Evolutionary conservation across 2,888 invertebrate species (phyloP).

Genomic region (Melikaiella ostensackeni): DNA sequence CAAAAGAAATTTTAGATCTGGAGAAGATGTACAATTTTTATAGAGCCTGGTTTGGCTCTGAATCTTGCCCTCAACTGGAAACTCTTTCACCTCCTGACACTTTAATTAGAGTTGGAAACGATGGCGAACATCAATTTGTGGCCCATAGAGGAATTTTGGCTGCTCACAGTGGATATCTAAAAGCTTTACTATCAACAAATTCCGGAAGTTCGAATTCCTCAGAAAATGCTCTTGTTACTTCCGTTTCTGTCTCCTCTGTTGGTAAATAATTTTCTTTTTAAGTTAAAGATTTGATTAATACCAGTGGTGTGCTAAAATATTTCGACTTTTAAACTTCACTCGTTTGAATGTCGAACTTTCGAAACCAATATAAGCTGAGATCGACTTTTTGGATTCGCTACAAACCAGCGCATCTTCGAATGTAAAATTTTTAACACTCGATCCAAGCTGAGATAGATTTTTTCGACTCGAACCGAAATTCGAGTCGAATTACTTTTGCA

Average conservation of each 20-base stretch:
- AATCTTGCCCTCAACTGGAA: constrained; percentile 67
- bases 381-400: too few species aligned
- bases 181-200: constrained; percentile 80
- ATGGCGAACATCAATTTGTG: constrained; percentile 82
- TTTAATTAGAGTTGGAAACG: constrained; percentile 82
- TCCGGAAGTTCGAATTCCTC: constrained; percentile 48
- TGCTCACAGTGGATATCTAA: constrained; percentile 85
- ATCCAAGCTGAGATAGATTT: too few species aligned
- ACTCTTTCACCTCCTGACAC: constrained; percentile 81
- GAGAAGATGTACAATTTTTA: constrained; percentile 76
- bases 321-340: too few species aligned
- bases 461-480: too few species aligned
- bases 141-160: constrained; percentile 83
- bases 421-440: too few species aligned
- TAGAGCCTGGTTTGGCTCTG: constrained; percentile 76
- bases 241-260: constrained; percentile 73
- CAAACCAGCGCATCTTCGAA: too few species aligned
- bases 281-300: too few species aligned
- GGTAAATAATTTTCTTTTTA: constrained; percentile 63
- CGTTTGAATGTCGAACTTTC: too few species aligned
- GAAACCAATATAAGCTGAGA: too few species aligned
- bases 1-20: not conserved
- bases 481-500: too few species aligned
- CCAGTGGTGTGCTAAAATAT: too few species aligned
- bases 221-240: constrained; percentile 62